These are phyloP conservation scores for Cyrtonyx montezumae DNA, from an alignment of 2,113 vertebrate genomes.

Conservation along the genomic window DNA sequence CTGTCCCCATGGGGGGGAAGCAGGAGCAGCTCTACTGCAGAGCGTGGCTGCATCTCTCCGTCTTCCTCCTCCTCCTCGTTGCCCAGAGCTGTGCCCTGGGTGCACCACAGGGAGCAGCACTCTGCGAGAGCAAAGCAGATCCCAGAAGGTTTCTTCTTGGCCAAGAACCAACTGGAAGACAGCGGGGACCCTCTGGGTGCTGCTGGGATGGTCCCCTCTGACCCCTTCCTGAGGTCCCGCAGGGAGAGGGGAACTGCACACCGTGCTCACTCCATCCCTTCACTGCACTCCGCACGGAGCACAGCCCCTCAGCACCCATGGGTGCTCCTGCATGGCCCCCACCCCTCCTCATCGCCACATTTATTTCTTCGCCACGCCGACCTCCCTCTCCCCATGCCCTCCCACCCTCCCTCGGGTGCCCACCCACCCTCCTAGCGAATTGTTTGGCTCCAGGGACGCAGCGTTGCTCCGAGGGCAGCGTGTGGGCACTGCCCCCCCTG, in stretches of 20 bases:
- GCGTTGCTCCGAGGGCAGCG: constrained; percentile 23
- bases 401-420: neutral
- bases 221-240: neutral
- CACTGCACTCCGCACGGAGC: fast-evolving
- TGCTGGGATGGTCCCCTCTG: neutral
- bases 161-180: neutral
- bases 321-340: neutral
- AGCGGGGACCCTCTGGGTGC: neutral
- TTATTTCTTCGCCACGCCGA: neutral
- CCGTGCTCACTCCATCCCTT: neutral
- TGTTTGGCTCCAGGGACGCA: constrained; percentile 56
- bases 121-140: fast-evolving
- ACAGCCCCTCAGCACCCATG: neutral
- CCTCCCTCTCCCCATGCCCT: neutral
- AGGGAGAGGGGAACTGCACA: neutral
- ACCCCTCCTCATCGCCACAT: neutral
- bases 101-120: constrained; percentile 48
- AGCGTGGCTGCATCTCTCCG: constrained; percentile 1
- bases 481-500: constrained; percentile 19
- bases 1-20: neutral
- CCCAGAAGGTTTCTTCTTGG: neutral
- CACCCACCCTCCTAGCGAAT: neutral
- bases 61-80: neutral
- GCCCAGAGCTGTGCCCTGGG: fast-evolving
- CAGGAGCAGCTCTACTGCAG: neutral